Evolutionary conservation across 2,797 vertebrate species (phyloP).

Genomic region (Gallirallus australis): DNA sequence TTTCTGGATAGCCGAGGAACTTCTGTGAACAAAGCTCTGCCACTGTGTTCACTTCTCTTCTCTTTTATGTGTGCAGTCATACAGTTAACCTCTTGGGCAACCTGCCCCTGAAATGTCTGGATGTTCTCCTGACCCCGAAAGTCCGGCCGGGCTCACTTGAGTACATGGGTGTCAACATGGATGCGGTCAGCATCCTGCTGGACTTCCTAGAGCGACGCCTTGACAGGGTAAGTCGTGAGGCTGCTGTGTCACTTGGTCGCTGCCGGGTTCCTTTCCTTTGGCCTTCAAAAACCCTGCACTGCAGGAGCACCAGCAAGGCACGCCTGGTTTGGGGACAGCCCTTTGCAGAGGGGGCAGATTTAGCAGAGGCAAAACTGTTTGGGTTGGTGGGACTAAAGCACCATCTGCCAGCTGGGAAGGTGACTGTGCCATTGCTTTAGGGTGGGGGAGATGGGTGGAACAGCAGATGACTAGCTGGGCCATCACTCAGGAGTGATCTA

Average conservation of each 20-base stretch:
- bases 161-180: constrained; percentile 95
- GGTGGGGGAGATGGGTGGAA: background rate
- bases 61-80: constrained; percentile 77
- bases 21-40: background rate
- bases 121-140: constrained; percentile 87
- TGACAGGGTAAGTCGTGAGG: constrained; percentile 81
- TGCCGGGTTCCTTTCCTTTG: background rate
- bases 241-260: background rate
- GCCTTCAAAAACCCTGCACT: background rate
- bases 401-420: background rate
- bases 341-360: background rate
- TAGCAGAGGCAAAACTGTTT: background rate
- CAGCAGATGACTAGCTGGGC: background rate
- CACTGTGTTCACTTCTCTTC: background rate
- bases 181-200: constrained; percentile 87
- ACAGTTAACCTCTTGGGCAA: constrained; percentile 91
- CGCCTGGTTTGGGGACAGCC: rapidly evolving
- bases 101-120: constrained; percentile 89
- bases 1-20: background rate
- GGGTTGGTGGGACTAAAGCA: background rate
- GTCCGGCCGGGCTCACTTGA: constrained; percentile 87
- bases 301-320: background rate
- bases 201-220: constrained; percentile 90
- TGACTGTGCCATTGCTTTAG: background rate
- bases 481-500: too few relatives aligned